Evolutionary conservation across 1,140 invertebrate species (phyloP), one percentile per base, ranked within the genome.

Genomic region (Coenobita brevimanus): DNA sequence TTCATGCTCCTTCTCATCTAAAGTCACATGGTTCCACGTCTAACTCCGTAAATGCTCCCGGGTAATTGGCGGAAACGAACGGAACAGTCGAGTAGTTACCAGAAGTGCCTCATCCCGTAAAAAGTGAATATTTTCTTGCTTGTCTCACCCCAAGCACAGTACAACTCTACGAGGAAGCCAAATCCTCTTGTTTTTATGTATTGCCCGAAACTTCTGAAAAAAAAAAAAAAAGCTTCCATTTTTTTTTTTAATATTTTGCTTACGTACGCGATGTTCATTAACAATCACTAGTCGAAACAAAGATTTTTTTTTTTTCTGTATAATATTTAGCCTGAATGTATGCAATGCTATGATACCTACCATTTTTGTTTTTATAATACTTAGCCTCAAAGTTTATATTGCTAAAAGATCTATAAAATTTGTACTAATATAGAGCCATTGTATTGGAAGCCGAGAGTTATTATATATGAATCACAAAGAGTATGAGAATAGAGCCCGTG

Each of bases 281-380:
- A 41, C 21, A 75, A 84, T 38, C 69, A 43, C 82, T 75, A 84
- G 82, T 84, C 82, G 69, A 75, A 21, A 21, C 27, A 84, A 75
- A 83, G 57, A 69, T 73, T 36, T 10, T 67, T 67, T 36, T 62
- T 64, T n/a, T n/a, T n/a, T n/a, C n/a, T n/a, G n/a, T 43, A 17
- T 81, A 13, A n/a, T 50, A 24, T 41, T 62, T 41, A 54, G 36
- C 62, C 60, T 38, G 43, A 67, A 46, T 43, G n/a, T 27, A 43
- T 43, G 38, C 43, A 57, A 27, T 54, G 57, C 36, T 30, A 30
- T 17, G 24, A 79, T 3, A 17, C 6, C 57, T 62, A 80, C 38
- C 62, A 67, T n/a, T 24, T 82, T 67, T 27, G 36, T 38, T 62
- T 33, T 64, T 43, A 17, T 81, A 13, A n/a, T 50, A 24, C 17